A percentile compares a stretch with the other conserved stretches of the same genome.
Conservation (phyloP, 2,113 vertebrate species). For the Acanthisitta chloris region DNA sequence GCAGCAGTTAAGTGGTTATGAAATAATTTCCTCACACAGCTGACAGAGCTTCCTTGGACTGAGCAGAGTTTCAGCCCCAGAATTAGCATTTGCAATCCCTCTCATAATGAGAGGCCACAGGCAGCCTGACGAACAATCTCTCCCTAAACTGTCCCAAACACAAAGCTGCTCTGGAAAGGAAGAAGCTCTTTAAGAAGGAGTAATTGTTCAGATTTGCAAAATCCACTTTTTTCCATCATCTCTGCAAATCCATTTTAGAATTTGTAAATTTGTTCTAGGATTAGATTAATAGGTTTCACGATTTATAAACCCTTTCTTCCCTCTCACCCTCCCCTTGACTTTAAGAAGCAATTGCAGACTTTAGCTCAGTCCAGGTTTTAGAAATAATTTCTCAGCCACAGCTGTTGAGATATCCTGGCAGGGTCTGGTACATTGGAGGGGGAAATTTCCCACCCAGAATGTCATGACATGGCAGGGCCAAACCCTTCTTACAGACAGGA, state of each 20-base stretch:
- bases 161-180: constrained; percentile 2
- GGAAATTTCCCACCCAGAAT: not conserved
- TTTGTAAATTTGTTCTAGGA: constrained; percentile 61
- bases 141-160: constrained; percentile 10
- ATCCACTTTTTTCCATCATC: not conserved
- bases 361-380: not conserved
- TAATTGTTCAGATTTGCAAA: constrained; percentile 32
- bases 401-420: not conserved
- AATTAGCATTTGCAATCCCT: constrained; percentile 2
- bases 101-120: not conserved
- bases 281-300: constrained; percentile 55
- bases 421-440: not conserved
- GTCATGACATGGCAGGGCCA: not conserved
- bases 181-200: constrained; percentile 25
- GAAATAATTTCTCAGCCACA: not conserved
- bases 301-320: constrained; percentile 38
- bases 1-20: not conserved
- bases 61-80: not conserved
- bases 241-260: constrained; percentile 52
- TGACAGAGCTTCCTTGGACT: not conserved
- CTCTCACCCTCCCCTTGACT: not conserved
- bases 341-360: not conserved
- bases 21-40: not conserved
- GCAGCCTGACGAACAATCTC: constrained; percentile 9
- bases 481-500: not conserved